phyloP scores from a whole-genome alignment of 2,113 vertebrate species.

The Desmodus rotundus region DNA sequence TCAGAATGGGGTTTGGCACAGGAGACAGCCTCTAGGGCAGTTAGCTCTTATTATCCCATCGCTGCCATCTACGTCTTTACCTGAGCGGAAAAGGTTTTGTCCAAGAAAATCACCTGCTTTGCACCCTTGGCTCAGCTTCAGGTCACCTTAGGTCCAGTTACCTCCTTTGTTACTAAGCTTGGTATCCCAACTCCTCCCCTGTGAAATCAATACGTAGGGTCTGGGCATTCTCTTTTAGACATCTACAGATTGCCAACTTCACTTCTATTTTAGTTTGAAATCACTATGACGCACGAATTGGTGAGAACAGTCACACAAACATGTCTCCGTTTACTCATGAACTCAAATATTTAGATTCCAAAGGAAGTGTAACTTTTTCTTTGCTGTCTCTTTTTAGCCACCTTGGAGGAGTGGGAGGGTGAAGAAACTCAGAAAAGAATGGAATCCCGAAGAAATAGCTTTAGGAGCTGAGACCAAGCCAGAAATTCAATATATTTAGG shows the following conservation, averaged over 20 bases:
- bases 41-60: neutral
- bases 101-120: neutral
- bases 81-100: neutral
- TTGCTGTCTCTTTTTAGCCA: neutral
- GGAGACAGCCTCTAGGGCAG: too few species aligned
- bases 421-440: slow-evolving; percentile 31
- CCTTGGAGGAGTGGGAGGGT: neutral
- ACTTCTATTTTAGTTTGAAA: slow-evolving; percentile 24
- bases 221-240: neutral
- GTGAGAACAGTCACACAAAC: slow-evolving; percentile 56
- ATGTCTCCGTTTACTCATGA: slow-evolving; percentile 39
- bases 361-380: slow-evolving; percentile 52
- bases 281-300: neutral
- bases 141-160: neutral
- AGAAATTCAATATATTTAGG: slow-evolving; percentile 41
- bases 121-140: neutral
- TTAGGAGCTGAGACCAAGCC: neutral
- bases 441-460: neutral
- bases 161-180: neutral
- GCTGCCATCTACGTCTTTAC: neutral
- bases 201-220: neutral
- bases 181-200: neutral
- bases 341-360: slow-evolving; percentile 65
- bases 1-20: neutral
- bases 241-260: neutral